phyloP scores from a whole-genome alignment of 2,797 vertebrate genomes.

The Botia kubotai region DNA sequence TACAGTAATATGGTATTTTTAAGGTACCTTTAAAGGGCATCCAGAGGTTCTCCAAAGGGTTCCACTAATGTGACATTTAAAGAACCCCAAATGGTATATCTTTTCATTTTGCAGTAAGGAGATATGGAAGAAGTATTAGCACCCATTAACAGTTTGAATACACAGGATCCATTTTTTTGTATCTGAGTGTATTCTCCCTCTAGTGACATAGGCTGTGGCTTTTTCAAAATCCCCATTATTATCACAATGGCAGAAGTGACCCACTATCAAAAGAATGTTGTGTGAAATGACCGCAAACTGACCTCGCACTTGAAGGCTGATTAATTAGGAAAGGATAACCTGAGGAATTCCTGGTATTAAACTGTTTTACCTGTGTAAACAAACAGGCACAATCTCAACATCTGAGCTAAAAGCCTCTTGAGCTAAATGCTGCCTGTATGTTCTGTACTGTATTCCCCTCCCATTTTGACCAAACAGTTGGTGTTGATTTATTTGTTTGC shows the following conservation, averaged over 20 bases:
- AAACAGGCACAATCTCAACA: not conserved
- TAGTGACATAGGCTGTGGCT: not conserved
- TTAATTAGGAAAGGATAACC: constrained; percentile 30
- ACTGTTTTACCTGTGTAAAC: constrained; percentile 1
- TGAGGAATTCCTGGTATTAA: constrained; percentile 29
- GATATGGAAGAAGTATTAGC: not conserved
- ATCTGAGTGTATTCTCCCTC: not conserved
- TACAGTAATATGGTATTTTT: no score
- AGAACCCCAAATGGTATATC: no score
- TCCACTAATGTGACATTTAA: no score
- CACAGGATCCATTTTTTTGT: not conserved
- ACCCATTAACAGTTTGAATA: not conserved
- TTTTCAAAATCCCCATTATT: not conserved
- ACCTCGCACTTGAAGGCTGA: constrained; percentile 17
- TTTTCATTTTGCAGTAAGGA: no score
- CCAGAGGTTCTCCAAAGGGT: no score
- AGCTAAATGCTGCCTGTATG: not conserved
- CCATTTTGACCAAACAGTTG: constrained; percentile 37
- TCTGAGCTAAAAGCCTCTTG: not conserved
- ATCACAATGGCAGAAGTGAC: no score
- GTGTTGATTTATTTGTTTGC: constrained; percentile 39
- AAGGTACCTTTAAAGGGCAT: no score
- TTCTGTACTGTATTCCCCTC: not conserved
- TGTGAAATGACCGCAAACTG: not conserved
- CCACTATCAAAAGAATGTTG: constrained; percentile 19